These are phyloP conservation scores for Mythimna impura DNA, from an alignment of 2,888 invertebrate species.

Conservation along the genomic window DNA sequence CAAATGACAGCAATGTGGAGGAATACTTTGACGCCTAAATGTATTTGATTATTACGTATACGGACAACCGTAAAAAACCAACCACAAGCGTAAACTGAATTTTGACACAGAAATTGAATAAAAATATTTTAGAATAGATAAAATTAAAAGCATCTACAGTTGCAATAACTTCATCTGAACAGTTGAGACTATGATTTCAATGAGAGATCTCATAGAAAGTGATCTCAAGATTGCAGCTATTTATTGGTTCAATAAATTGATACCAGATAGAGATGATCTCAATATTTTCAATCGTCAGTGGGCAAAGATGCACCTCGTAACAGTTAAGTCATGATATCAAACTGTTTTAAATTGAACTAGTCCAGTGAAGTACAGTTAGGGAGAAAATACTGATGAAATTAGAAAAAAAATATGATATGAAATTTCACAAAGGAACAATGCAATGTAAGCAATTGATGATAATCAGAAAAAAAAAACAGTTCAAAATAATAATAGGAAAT, in stretches of 20 bases:
- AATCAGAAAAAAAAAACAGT: background rate
- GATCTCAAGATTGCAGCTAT: background rate
- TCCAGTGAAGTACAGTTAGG: conserved; percentile 55
- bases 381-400: conserved; percentile 45
- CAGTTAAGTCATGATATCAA: conserved; percentile 61
- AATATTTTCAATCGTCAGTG: conserved; percentile 38
- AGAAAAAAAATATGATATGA: background rate
- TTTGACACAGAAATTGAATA: background rate
- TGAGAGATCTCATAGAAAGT: conserved; percentile 13
- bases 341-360: conserved; percentile 59
- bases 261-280: conserved; percentile 17
- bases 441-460: too few relatives aligned
- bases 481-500: background rate
- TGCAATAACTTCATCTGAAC: background rate
- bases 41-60: too few relatives aligned
- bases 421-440: background rate
- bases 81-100: too few relatives aligned
- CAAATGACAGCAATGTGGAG: too few relatives aligned
- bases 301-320: conserved; percentile 42
- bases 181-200: background rate
- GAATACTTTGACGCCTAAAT: too few relatives aligned
- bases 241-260: conserved; percentile 29
- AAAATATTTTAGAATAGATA: background rate
- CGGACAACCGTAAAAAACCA: too few relatives aligned
- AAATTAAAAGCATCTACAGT: background rate